Conservation (phyloP, 2,797 vertebrate species). For the Alauda arvensis region DNA sequence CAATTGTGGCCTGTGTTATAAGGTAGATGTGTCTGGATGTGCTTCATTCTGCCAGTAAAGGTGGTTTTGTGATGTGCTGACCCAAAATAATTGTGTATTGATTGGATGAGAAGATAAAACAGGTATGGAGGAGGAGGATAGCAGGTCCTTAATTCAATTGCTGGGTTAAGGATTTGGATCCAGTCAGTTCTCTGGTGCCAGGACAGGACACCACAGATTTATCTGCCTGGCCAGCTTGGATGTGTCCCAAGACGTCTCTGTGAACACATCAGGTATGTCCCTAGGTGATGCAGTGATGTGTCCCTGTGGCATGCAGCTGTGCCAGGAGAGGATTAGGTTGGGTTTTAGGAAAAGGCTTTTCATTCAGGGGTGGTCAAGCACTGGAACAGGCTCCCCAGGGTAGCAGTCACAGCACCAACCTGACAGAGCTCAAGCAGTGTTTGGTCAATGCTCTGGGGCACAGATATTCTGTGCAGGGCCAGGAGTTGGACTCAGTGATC, state of each 20-base stretch:
- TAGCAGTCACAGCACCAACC: neutral
- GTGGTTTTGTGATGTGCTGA: neutral
- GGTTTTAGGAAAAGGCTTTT: neutral
- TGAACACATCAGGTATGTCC: accelerated
- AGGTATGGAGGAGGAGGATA: neutral
- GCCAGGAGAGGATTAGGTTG: neutral
- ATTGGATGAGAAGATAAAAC: neutral
- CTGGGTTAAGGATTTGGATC: neutral
- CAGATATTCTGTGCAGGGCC: neutral
- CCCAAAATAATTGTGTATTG: neutral
- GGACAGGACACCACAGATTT: neutral
- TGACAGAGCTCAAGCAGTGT: neutral
- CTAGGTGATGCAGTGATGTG: neutral
- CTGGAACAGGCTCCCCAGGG: neutral
- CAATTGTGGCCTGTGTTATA: neutral
- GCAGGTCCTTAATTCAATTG: neutral
- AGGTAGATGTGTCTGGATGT: neutral
- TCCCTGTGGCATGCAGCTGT: neutral
- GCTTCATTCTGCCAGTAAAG: neutral
- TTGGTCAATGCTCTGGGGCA: neutral
- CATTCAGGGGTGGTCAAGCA: neutral
- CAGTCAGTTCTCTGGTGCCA: neutral
- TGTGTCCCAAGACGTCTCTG: neutral
- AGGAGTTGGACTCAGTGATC: neutral
- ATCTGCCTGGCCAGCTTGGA: neutral